Base-by-base conservation (phyloP, 1,140 invertebrate species). In the Euglossa dilemma region DNA sequence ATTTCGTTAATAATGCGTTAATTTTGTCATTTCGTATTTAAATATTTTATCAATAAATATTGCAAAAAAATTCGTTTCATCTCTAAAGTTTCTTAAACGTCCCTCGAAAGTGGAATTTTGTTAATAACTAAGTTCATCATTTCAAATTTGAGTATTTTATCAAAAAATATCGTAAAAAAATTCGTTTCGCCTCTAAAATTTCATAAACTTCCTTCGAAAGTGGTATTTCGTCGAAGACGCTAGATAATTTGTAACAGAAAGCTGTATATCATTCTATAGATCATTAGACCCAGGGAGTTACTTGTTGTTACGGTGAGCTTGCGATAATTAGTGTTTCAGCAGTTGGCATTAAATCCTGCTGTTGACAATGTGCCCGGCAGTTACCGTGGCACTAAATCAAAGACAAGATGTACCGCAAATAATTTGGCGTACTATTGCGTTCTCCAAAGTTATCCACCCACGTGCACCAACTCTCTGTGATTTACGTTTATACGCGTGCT, bases 321-420 rank as follows among this genome's bases (percentile, higher is more conserved):
- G 50, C 6, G 61, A 86, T 85, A 86, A 87, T 77, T 59, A 83
- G 80, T 78, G 50, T 85, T 83, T 66, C 79, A 76, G 20, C 77
- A 71, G 61, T 85, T 59, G 61, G 45, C 66, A 59, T 85, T 76
- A 75, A 81, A 81, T 86, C 45, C 16, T 28, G n/a, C 59, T 52
- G 61, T 74, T 57, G 70, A 76, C 71, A 81, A 81, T 81, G 75
- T 47, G 72, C 80, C 56, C 52, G 52, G 72, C 63, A 67, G 61
- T 81, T 81, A 23, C 50, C 20, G 14, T 18, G 45, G 16, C 6
- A 20, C 56, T 87, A 84, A 87, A 86, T 86, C 86, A 84, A 86
- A 75, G 59, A 50, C 64, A 80, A 86, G 80, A 71, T 86, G 59
- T 43, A 25, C 64, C 66, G 71, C 74, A 64, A 87, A 86, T 87